Conservation (phyloP, 2,888 invertebrate species). For the Adela reaumurella region DNA sequence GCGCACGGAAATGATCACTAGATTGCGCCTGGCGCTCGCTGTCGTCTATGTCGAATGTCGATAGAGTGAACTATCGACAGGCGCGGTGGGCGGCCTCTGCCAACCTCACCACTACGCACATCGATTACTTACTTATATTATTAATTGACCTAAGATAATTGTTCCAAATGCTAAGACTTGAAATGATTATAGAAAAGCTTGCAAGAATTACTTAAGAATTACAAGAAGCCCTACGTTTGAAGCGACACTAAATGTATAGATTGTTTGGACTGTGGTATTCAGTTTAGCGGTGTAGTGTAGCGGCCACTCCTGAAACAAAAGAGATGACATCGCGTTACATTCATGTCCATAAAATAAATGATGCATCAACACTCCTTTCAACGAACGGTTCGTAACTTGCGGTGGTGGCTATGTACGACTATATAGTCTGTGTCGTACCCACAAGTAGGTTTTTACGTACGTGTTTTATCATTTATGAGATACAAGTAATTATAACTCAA, state of each 20-base stretch:
- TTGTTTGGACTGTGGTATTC: not conserved
- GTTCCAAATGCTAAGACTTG: not conserved
- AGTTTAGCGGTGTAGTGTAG: not conserved
- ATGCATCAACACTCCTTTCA: too few relatives aligned
- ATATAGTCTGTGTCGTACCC: too few relatives aligned
- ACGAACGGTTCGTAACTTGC: too few relatives aligned
- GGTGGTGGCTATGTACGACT: too few relatives aligned
- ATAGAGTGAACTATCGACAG: conserved; percentile 11
- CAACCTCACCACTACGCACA: conserved; percentile 23
- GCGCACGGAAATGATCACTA: conserved; percentile 44
- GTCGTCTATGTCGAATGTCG: conserved; percentile 35
- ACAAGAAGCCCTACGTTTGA: not conserved
- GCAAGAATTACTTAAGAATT: too few relatives aligned
- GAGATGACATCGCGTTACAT: not conserved
- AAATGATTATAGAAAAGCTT: not conserved
- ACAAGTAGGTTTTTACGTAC: too few relatives aligned
- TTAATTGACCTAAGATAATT: not conserved
- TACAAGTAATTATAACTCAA: too few relatives aligned
- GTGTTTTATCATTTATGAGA: too few relatives aligned
- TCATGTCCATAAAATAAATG: too few relatives aligned
- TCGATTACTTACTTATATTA: conserved; percentile 20
- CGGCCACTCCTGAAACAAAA: not conserved
- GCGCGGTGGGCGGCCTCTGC: conserved; percentile 24
- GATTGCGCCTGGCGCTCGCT: conserved; percentile 39
- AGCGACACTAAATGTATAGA: not conserved